A percentile compares a stretch with the other conserved stretches of the same genome.
Evolutionary conservation across 2,113 vertebrate species (phyloP).

Genomic region (Tragelaphus buxtoni): DNA sequence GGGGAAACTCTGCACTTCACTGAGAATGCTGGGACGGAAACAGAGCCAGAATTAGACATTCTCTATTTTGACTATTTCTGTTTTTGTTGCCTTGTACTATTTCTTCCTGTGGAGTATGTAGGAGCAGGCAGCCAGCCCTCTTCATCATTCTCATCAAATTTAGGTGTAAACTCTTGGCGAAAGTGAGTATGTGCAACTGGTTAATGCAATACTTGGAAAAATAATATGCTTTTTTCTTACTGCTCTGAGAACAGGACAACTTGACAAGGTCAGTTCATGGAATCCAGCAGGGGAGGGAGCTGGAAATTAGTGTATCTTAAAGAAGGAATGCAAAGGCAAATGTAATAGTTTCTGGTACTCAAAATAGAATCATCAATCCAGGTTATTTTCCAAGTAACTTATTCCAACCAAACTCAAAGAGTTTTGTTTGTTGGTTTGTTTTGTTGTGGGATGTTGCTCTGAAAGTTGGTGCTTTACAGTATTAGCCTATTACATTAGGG

Average conservation of each 20-base stretch:
- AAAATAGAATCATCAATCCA: not conserved
- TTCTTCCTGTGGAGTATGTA: not conserved
- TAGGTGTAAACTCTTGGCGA: not conserved
- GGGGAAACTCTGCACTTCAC: not conserved
- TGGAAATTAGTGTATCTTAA: not conserved
- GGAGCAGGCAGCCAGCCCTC: not conserved
- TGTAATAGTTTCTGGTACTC: not conserved
- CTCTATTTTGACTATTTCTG: not conserved
- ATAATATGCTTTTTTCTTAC: not conserved
- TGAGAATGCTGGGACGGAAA: not conserved
- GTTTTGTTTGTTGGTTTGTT: not conserved
- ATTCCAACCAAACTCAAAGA: not conserved
- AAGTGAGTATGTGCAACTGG: not conserved
- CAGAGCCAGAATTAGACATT: not conserved
- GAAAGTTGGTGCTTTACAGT: not conserved
- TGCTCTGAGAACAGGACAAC: not conserved
- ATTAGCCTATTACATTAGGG: not conserved
- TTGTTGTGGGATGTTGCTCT: not conserved
- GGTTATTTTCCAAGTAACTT: not conserved
- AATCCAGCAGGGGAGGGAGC: not conserved
- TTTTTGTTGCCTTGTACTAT: not conserved
- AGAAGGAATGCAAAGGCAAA: not conserved
- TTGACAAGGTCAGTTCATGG: not conserved
- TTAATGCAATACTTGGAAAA: not conserved
- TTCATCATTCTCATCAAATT: not conserved